Percentiles rank a stretch among this genome's conserved stretches.
These are phyloP conservation scores for Aotus griseimembra DNA, from an alignment of 2,797 vertebrate genomes.

Conservation along the genomic window DNA sequence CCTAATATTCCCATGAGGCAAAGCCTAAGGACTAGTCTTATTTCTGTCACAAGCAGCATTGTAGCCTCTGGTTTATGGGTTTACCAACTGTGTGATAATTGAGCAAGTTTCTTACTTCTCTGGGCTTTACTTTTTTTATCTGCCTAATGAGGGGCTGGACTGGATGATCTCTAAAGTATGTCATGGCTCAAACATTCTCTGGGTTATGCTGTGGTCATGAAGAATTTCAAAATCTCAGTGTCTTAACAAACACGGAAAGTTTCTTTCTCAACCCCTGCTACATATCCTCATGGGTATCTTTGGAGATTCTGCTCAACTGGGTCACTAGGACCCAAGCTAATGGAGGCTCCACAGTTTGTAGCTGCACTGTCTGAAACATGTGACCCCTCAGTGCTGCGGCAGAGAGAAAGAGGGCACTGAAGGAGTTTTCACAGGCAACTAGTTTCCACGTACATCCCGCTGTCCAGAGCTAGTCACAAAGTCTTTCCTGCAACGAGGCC, in stretches of 20 bases:
- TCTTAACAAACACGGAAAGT: background rate
- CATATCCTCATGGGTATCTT: background rate
- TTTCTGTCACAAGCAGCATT: background rate
- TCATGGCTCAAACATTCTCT: background rate
- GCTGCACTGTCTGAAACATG: background rate
- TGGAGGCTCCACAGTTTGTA: rapidly evolving
- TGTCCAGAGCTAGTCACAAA: background rate
- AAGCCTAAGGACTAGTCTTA: background rate
- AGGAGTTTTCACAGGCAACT: background rate
- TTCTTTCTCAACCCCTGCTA: background rate
- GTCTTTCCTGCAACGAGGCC: background rate
- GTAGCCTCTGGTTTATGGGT: background rate
- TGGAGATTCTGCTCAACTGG: background rate
- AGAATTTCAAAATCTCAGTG: background rate
- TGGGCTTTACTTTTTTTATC: background rate
- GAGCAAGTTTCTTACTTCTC: background rate
- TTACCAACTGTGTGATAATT: background rate
- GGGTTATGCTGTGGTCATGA: background rate
- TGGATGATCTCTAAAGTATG: background rate
- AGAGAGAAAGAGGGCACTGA: background rate
- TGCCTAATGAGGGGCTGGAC: background rate
- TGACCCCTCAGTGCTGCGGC: background rate
- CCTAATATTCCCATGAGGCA: background rate
- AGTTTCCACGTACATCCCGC: background rate
- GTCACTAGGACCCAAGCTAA: background rate